These are phyloP conservation scores for Seriola dumerili DNA, from an alignment of 2,113 vertebrate species.

Conservation along the genomic window DNA sequence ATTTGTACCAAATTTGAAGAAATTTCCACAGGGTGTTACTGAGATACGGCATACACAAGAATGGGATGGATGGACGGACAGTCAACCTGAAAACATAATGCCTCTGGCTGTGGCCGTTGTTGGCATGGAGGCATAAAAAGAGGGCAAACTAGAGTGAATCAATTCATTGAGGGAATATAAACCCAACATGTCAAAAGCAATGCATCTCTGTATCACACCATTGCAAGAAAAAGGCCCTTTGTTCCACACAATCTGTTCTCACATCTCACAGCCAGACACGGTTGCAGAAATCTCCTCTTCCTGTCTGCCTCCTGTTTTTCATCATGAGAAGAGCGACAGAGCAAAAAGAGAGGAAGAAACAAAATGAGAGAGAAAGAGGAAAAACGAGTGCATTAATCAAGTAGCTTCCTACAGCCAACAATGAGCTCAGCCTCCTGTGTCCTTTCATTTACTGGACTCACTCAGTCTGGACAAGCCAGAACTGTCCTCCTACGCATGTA, in stretches of 20 bases:
- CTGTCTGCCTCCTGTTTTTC: constrained; percentile 61
- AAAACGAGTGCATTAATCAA: constrained; percentile 62
- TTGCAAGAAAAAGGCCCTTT: constrained; percentile 56
- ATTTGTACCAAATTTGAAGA: no score
- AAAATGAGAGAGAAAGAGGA: constrained; percentile 21
- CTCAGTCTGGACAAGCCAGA: constrained; percentile 6
- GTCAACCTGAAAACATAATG: no score
- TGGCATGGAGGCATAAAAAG: no score
- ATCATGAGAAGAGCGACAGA: constrained; percentile 41
- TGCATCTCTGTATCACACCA: constrained; percentile 6
- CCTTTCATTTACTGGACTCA: constrained; percentile 64
- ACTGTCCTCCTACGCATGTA: constrained; percentile 16
- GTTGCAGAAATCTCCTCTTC: constrained; percentile 52
- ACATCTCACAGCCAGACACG: constrained; percentile 47
- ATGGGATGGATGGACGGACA: no score
- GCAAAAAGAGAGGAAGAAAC: constrained; percentile 19
- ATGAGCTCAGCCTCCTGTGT: constrained; percentile 72
- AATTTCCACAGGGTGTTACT: no score
- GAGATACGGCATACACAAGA: no score
- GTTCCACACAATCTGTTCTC: constrained; percentile 33
- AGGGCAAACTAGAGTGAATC: neutral
- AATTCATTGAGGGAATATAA: constrained; percentile 42
- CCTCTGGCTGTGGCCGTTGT: no score
- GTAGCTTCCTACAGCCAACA: constrained; percentile 68
- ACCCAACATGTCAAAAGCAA: constrained; percentile 6